phyloP scores from a whole-genome alignment of 2,888 invertebrate genomes.

The Stenodera caucasica region DNA sequence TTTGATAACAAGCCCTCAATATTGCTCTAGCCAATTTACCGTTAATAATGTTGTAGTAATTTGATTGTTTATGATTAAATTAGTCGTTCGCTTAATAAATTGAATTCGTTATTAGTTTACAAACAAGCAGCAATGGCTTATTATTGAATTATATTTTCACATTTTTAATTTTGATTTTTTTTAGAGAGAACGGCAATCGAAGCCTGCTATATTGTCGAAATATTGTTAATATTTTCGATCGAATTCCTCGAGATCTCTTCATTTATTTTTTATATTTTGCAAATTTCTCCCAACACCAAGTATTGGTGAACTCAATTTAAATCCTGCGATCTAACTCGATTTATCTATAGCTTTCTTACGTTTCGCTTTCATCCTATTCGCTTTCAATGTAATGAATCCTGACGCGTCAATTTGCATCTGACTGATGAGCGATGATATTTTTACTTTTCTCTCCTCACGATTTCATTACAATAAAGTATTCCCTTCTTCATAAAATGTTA shows the following conservation, averaged over 20 bases:
- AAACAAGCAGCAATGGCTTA: constrained; percentile 27
- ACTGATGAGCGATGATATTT: constrained; percentile 6
- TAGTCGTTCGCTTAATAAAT: constrained; percentile 29
- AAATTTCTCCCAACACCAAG: background rate
- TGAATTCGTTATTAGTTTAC: constrained; percentile 29
- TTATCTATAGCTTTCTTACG: constrained; percentile 21
- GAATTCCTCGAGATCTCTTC: constrained; percentile 1
- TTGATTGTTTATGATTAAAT: constrained; percentile 29
- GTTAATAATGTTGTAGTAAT: constrained; percentile 28
- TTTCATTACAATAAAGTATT: no score
- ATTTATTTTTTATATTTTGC: background rate
- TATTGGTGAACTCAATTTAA: constrained; percentile 18
- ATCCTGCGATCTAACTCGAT: constrained; percentile 18
- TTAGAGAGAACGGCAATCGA: no score
- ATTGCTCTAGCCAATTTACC: constrained; percentile 28
- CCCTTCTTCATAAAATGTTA: no score
- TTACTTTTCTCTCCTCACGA: background rate
- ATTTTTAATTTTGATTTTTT: background rate
- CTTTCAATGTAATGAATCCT: constrained; percentile 15
- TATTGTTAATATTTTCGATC: constrained; percentile 13
- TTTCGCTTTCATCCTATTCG: constrained; percentile 17
- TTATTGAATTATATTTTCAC: constrained; percentile 22
- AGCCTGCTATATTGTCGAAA: no score
- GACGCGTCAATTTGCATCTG: constrained; percentile 12
- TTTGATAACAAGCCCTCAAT: constrained; percentile 23